These are phyloP conservation scores for Halcyon badia DNA, from an alignment of 2,797 vertebrate species.

Conservation along the genomic window DNA sequence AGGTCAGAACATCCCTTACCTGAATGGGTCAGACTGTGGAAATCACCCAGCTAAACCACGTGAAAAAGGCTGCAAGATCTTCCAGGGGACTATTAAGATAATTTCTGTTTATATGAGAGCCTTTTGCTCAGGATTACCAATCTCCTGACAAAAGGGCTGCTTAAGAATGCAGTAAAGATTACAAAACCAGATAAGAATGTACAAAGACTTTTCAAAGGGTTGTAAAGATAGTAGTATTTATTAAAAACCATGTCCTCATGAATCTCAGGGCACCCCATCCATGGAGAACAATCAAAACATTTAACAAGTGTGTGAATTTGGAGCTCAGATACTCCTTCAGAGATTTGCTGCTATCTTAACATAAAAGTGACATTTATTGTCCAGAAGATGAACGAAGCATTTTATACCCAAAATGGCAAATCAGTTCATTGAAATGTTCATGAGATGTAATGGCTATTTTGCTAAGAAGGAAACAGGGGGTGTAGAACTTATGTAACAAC, in stretches of 20 bases:
- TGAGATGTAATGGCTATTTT: background rate
- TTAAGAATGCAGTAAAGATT: constrained; percentile 52
- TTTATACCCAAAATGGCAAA: background rate
- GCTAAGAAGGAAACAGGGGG: background rate
- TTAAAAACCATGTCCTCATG: background rate
- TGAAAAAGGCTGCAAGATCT: background rate
- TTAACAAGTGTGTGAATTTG: background rate
- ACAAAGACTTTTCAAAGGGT: constrained; percentile 8
- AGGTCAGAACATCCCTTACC: background rate
- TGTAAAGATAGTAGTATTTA: constrained; percentile 38
- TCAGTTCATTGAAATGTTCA: background rate
- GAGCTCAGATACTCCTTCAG: background rate
- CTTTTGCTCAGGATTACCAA: background rate
- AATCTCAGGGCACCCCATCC: background rate
- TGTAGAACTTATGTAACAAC: background rate
- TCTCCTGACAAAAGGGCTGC: background rate
- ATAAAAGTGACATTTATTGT: background rate
- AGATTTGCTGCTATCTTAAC: background rate
- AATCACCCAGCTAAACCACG: background rate
- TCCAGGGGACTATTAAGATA: background rate
- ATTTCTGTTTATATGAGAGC: background rate
- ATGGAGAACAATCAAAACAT: constrained; percentile 7
- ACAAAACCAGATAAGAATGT: background rate
- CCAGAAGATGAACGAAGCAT: background rate
- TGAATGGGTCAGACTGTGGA: background rate